These are phyloP conservation scores for Macropus fuliginosus DNA, from an alignment of 2,797 vertebrate genomes.

Conservation along the genomic window DNA sequence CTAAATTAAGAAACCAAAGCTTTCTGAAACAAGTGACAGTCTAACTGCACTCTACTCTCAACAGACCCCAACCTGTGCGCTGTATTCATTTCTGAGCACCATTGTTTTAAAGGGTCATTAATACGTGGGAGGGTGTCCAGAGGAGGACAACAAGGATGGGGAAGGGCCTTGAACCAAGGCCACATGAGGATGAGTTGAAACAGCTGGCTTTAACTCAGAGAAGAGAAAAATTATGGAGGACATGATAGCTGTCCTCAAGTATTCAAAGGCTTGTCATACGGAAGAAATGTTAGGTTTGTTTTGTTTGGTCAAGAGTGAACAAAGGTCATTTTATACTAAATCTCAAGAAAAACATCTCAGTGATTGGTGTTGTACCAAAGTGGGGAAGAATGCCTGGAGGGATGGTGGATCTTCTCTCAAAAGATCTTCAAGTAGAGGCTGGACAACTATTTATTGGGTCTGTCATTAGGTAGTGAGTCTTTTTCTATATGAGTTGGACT, in stretches of 20 bases:
- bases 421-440: too few species aligned
- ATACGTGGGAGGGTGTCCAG: background rate
- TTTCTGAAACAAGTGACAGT: background rate
- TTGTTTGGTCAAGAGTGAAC: background rate
- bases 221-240: too few species aligned
- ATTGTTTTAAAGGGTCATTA: background rate
- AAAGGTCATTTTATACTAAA: background rate
- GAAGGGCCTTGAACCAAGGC: background rate
- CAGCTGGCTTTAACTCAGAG: background rate
- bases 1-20: background rate
- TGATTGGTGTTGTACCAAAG: too few species aligned
- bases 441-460: too few species aligned
- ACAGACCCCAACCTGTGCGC: background rate
- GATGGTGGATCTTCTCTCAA: too few species aligned
- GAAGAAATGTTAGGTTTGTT: background rate
- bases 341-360: background rate
- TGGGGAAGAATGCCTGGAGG: too few species aligned
- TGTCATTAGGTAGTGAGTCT: background rate
- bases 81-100: background rate
- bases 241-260: background rate
- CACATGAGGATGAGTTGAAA: background rate
- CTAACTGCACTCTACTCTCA: background rate
- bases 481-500: background rate
- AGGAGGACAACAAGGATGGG: background rate
- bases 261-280: background rate